Evolutionary conservation across 2,113 vertebrate species (phyloP).

Genomic region (Phrynosoma platyrhinos): DNA sequence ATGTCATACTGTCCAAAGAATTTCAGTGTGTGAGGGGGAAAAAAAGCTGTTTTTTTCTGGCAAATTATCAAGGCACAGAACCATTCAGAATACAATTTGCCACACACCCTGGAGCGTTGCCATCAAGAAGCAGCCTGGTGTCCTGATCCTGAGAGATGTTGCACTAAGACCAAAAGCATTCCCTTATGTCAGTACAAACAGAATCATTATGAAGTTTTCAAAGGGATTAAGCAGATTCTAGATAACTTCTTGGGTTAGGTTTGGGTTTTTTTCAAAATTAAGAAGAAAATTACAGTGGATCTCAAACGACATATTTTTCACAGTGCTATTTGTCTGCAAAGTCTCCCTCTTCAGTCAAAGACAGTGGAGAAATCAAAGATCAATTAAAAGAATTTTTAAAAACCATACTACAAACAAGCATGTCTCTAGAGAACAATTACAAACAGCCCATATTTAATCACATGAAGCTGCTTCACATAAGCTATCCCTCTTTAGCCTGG

Average conservation of each 20-base stretch:
- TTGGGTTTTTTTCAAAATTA: not conserved
- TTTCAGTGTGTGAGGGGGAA: too few relatives aligned
- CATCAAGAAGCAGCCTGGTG: not conserved
- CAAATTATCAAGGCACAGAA: not conserved
- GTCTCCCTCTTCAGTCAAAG: not conserved
- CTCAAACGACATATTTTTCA: not conserved
- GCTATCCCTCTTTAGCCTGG: too few relatives aligned
- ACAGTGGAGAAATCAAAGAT: not conserved
- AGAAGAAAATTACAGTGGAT: not conserved
- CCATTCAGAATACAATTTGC: slow-evolving; percentile 5
- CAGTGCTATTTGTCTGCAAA: not conserved
- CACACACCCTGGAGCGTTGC: not conserved
- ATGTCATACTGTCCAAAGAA: not conserved
- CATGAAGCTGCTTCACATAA: too few relatives aligned
- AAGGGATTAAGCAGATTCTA: not conserved
- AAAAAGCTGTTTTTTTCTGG: not conserved
- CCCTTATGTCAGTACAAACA: not conserved
- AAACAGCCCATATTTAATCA: too few relatives aligned
- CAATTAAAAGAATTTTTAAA: too few relatives aligned
- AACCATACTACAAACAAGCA: too few relatives aligned
- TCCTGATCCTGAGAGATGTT: not conserved
- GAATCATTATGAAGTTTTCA: not conserved
- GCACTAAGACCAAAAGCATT: not conserved
- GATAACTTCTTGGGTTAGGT: not conserved
- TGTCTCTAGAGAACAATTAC: too few relatives aligned